Evolutionary conservation across 2,113 vertebrate species (phyloP).

Genomic region (Orycteropus afer): DNA sequence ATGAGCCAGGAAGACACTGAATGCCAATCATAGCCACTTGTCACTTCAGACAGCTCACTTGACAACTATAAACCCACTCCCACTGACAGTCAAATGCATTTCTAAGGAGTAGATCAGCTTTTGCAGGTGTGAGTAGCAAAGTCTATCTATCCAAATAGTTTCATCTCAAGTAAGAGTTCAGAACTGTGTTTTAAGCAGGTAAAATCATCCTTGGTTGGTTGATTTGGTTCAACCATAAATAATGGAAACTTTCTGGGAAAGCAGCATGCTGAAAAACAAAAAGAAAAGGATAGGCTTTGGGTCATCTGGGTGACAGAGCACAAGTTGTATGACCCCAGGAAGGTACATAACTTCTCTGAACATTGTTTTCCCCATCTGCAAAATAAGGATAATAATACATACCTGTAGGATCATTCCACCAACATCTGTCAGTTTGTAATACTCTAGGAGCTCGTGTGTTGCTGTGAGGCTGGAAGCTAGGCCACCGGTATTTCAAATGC

Average conservation of each 20-base stretch:
- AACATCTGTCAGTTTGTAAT: neutral
- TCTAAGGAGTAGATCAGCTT: slow-evolving; percentile 31
- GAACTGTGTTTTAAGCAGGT: neutral
- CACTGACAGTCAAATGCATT: neutral
- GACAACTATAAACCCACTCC: slow-evolving; percentile 28
- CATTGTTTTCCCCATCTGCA: neutral
- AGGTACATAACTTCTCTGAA: neutral
- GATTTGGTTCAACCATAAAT: neutral
- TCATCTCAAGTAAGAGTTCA: neutral
- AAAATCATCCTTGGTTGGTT: neutral
- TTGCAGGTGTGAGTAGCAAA: slow-evolving; percentile 8
- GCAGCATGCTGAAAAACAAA: neutral
- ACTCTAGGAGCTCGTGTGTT: neutral
- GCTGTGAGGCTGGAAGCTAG: neutral
- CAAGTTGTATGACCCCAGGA: neutral
- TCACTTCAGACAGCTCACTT: slow-evolving; percentile 43
- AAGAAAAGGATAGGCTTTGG: neutral
- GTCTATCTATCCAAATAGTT: slow-evolving; percentile 26
- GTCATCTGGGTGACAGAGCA: neutral
- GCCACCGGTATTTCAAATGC: neutral
- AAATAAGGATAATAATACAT: neutral
- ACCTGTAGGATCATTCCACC: neutral
- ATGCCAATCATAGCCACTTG: slow-evolving; percentile 30
- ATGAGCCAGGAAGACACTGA: slow-evolving; percentile 25
- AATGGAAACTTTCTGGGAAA: neutral